Conservation (phyloP, 2,888 invertebrate species). For the Tyria jacobaeae region DNA sequence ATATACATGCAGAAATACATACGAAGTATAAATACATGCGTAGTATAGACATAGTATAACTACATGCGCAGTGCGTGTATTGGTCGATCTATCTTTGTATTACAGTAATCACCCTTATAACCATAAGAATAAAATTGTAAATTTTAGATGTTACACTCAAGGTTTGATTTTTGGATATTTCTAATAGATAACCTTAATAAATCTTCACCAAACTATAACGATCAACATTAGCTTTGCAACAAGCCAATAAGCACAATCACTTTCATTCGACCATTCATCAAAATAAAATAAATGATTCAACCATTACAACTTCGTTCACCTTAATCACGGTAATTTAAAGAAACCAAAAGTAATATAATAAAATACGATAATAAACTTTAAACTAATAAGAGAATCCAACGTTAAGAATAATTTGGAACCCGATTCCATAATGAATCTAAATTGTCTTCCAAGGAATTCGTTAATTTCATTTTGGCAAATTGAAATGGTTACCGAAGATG, state of each 20-base stretch:
- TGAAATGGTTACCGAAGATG: conserved; percentile 54
- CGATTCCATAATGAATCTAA: conserved; percentile 43
- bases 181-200: neutral
- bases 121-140: too few relatives aligned
- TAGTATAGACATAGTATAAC: too few relatives aligned
- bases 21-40: too few relatives aligned
- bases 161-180: too few relatives aligned
- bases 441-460: conserved; percentile 28
- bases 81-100: too few relatives aligned
- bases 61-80: too few relatives aligned
- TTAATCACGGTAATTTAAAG: conserved; percentile 1
- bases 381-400: conserved; percentile 10
- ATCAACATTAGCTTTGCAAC: neutral
- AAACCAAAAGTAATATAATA: conserved; percentile 2
- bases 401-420: conserved; percentile 25
- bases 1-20: too few relatives aligned
- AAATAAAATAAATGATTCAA: neutral
- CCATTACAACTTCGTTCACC: neutral
- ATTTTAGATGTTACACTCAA: too few relatives aligned
- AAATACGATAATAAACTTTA: conserved; percentile 16
- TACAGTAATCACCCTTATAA: too few relatives aligned
- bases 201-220: neutral
- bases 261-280: neutral
- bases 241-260: neutral
- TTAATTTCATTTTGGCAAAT: conserved; percentile 56